Conservation (phyloP, 1,140 invertebrate species). For the Pogonognathellus flavescens region DNA sequence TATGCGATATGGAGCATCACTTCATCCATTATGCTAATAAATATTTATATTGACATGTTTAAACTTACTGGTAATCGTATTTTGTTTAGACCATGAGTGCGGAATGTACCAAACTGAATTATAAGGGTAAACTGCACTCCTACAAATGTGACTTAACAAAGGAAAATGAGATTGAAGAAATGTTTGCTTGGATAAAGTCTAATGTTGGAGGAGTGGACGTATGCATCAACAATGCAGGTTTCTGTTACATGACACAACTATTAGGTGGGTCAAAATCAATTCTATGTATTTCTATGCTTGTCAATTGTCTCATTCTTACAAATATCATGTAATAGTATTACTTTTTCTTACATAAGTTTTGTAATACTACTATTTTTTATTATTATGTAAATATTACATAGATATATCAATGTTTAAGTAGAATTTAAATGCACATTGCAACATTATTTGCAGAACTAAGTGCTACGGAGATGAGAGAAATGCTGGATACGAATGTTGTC, state of each 20-base stretch:
- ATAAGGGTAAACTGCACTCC: slow-evolving; percentile 71
- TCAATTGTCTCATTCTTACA: too few species aligned
- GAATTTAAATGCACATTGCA: too few species aligned
- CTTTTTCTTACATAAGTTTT: too few species aligned
- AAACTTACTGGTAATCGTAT: too few species aligned
- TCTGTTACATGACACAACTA: slow-evolving; percentile 64
- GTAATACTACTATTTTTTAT: too few species aligned
- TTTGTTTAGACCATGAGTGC: slow-evolving; percentile 29
- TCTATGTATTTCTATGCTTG: too few species aligned
- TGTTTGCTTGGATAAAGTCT: slow-evolving; percentile 77
- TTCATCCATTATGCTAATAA: too few species aligned
- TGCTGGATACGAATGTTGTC: slow-evolving; percentile 78
- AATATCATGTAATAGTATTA: too few species aligned
- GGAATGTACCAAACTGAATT: slow-evolving; percentile 37
- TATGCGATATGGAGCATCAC: too few species aligned
- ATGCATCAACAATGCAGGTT: slow-evolving; percentile 82
- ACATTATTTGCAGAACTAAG: slow-evolving; percentile 27
- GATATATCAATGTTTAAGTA: not conserved
- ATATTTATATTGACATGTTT: too few species aligned
- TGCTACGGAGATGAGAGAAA: slow-evolving; percentile 51
- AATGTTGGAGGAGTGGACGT: slow-evolving; percentile 78
- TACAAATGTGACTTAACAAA: slow-evolving; percentile 78
- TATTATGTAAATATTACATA: too few species aligned
- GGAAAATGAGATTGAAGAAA: slow-evolving; percentile 76
- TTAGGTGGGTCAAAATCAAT: slow-evolving; percentile 41